Evolutionary conservation across 1,140 invertebrate species (phyloP).

Genomic region (Philopotamus ludificatus): DNA sequence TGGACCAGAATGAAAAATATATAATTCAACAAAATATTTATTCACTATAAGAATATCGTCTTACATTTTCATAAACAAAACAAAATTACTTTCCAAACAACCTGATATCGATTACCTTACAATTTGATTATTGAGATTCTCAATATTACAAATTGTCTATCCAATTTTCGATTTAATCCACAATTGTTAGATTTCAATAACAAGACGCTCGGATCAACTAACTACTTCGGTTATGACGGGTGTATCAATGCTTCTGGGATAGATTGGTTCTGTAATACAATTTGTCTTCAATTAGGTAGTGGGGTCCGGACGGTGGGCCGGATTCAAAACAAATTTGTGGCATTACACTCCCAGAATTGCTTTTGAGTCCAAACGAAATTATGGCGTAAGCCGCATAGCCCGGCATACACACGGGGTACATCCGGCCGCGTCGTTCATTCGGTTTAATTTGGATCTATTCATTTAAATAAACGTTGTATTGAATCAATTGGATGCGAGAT

Average conservation of each 20-base stretch:
- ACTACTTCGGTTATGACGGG: background rate
- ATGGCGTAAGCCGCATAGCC: constrained; percentile 8
- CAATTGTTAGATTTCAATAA: background rate
- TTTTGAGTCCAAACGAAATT: constrained; percentile 22
- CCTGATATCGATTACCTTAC: background rate
- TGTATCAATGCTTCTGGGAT: background rate
- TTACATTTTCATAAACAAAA: too few species aligned
- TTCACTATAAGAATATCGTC: too few species aligned
- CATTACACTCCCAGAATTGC: constrained; percentile 21
- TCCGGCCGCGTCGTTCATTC: background rate
- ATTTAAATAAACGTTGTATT: background rate
- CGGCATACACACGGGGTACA: background rate
- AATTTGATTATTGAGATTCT: background rate
- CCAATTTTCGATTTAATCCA: too few species aligned
- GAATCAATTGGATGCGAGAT: background rate
- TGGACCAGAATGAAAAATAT: too few species aligned
- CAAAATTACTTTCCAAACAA: too few species aligned
- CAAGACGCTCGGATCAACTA: background rate
- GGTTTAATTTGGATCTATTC: background rate
- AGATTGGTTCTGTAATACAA: constrained; percentile 10
- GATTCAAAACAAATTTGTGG: constrained; percentile 28
- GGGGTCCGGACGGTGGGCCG: background rate
- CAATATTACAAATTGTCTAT: background rate
- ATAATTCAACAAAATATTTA: too few species aligned
- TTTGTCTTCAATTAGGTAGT: constrained; percentile 15